Evolutionary conservation across 2,888 invertebrate genomes (phyloP), one percentile per base, ranked within the genome.

Genomic region (Tyria jacobaeae): DNA sequence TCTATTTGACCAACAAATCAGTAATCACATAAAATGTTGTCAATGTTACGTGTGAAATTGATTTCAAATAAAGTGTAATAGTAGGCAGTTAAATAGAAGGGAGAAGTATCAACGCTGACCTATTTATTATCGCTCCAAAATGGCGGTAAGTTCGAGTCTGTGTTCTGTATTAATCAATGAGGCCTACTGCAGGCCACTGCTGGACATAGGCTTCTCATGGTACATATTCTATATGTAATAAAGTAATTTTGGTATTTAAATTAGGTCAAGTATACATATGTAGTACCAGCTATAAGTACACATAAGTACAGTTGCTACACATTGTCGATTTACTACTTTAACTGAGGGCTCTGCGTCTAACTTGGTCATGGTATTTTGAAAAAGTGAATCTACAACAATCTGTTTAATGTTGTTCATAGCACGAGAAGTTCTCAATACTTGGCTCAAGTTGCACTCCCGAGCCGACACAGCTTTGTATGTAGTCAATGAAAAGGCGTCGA

Each of bases 381-480:
- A 52, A 59, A 27, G 24, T 35, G 34, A 14, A 44, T 10, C 52
- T 51, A n/a, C 21, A 64, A 62, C 39, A 49, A 67, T 68, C 55
- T 63, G 58, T 62, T 68, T 59, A 62, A 55, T 54, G 41, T 63
- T 58, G 64, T 62, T 66, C 54, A n/a, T n/a, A n/a, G n/a, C n/a
- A 51, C 25, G 57, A 41, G 66, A 68, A 70, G 68, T 64, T 66
- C 70, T 57, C 59, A 68, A 54, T 71, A 73, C 63, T 76, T 78
- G 64, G 69, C 74, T 72, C 75, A 70, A 76, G 72, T 72, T 73
- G 72, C 76, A 73, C 65, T 70, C 52, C 52, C 51, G 41, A 62
- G 58, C 56, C 51, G 61, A n/a, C n/a, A n/a, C 27, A 63, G 64
- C 72, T 69, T 71, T 60, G 60, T 76, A 61, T 66, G 72, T 57